Evolutionary conservation across 2,113 vertebrate genomes (phyloP).

Genomic region (Aspidoscelis tigris): DNA sequence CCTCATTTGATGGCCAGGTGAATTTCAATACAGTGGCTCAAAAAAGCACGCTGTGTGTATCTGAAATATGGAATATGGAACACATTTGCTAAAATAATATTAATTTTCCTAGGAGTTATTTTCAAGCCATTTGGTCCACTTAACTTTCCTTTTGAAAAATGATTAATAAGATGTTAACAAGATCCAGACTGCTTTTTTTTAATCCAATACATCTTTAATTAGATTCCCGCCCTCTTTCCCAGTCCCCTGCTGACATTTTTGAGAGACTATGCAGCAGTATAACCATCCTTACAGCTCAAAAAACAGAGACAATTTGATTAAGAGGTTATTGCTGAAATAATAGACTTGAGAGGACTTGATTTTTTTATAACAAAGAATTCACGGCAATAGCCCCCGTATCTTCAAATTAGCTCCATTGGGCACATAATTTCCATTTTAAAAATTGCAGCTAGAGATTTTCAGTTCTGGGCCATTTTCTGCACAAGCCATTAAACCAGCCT

Average conservation of each 20-base stretch:
- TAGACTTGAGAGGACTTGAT: not conserved
- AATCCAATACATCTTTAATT: conserved; percentile 7
- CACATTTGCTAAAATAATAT: conserved; percentile 33
- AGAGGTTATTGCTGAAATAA: too few species aligned
- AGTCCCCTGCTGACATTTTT: conserved; percentile 2
- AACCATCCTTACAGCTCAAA: not conserved
- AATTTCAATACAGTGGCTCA: conserved; percentile 17
- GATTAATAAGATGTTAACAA: conserved; percentile 21
- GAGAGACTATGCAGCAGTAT: not conserved
- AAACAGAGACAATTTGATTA: not conserved
- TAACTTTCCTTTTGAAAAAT: conserved; percentile 33
- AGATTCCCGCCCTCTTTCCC: not conserved
- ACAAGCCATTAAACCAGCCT: too few species aligned
- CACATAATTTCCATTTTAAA: not conserved
- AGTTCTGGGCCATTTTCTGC: too few species aligned
- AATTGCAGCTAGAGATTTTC: not conserved
- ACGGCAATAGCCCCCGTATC: not conserved
- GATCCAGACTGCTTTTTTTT: conserved; percentile 16
- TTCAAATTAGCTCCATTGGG: not conserved
- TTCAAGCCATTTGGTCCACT: conserved; percentile 20
- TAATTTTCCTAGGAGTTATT: conserved; percentile 36
- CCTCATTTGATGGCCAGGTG: conserved; percentile 28
- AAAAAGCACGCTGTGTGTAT: not conserved
- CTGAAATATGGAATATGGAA: conserved; percentile 20
- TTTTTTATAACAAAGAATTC: not conserved